Evolutionary conservation across 2,797 vertebrate species (phyloP).

Genomic region (Smutsia temminckii): DNA sequence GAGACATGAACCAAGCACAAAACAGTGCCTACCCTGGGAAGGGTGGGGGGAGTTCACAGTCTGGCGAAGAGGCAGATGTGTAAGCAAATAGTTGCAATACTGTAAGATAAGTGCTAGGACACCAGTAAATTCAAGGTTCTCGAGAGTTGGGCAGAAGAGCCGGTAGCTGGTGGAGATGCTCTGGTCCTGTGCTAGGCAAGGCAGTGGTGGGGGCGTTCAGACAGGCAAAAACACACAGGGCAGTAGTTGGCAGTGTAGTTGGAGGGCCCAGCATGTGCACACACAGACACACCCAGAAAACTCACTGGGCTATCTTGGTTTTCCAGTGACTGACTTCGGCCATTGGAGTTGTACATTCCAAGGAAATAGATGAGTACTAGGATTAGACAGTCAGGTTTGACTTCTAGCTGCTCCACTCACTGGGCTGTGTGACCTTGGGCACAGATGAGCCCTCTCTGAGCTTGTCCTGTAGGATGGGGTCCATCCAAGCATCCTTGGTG

Average conservation of each 20-base stretch:
- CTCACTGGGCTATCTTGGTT: not conserved
- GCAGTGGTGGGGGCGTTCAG: not conserved
- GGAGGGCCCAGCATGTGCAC: not conserved
- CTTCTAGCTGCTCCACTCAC: not conserved
- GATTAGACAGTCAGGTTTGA: not conserved
- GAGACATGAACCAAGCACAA: not conserved
- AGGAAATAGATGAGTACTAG: not conserved
- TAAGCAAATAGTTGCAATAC: not conserved
- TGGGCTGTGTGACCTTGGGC: not conserved
- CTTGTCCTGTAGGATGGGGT: not conserved
- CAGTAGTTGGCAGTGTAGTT: no score
- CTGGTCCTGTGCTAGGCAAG: not conserved
- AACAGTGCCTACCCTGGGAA: fast-evolving
- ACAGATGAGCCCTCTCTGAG: not conserved
- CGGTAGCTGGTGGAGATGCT: not conserved
- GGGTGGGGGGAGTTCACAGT: not conserved
- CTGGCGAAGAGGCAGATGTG: not conserved
- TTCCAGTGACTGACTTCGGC: not conserved
- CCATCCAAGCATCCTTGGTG: no score
- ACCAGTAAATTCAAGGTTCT: not conserved
- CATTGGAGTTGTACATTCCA: fast-evolving
- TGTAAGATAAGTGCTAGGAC: not conserved
- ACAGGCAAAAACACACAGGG: not conserved
- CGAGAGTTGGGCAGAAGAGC: not conserved
- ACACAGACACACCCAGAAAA: not conserved